Base-by-base conservation (phyloP, 2,888 invertebrate species). In the Andrena trimmerana region DNA sequence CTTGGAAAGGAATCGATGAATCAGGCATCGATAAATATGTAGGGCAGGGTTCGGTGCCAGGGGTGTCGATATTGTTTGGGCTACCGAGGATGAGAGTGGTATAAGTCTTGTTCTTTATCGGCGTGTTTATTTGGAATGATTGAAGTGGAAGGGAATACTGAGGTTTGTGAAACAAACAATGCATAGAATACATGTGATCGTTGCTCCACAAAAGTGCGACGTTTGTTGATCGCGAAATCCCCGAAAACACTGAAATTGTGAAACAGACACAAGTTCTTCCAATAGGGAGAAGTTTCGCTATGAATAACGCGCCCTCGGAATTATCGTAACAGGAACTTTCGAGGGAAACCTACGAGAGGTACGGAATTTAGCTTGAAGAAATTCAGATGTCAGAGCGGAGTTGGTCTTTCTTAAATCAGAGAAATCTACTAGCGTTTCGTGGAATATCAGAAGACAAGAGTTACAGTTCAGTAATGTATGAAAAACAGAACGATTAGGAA, bases 201-300 rank as follows among this genome's bases (percentile, higher is more conserved):
- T 31, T 42, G 13, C 6, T 36, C 10, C n/a, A 7, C 29, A 7
- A 29, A 70, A 42, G 59, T 59, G 27, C 27, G 59, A 20, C 13
- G n/a, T n/a, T 59, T 29, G 59, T 59, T 42, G 59, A 60, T 70
- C n/a, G 59, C 27, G 42, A 4, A 42, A 24, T 31, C 16, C 60
- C 48, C 20, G 29, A 48, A 2, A 60, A 16, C 36, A n/a, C 24
- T 27, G 42, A n/a, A 16, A 20, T 6, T 13, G 29, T 60, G 31
- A 31, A 48, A 70, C 42, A 60, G 20, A 31, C n/a, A 13, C 13
- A 31, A 60, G 48, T 70, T 60, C 13, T 16, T 13, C 0, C 36
- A 4, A 70, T 5, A 10, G 31, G 29, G 27, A 27, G 2, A 27
- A 57, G 27, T 36, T 33, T 57, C 57, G 6, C 27, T 69, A 36